These are phyloP conservation scores for Micromussa lordhowensis DNA, from an alignment of 92 coral and sea anemone genomes.

Conservation along the genomic window DNA sequence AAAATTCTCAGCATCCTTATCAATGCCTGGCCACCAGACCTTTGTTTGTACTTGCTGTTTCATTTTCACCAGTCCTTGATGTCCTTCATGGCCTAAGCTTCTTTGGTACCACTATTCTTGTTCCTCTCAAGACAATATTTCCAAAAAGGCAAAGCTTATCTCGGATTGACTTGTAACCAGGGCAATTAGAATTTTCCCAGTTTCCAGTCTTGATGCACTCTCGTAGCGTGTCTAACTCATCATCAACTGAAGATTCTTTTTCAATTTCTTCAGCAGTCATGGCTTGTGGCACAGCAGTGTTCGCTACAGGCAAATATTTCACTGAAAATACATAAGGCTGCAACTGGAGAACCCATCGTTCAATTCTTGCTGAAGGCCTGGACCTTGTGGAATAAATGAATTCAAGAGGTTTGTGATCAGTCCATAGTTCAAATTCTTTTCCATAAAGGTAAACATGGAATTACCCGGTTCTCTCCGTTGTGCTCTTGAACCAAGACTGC, in stretches of 20 bases:
- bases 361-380: conserved; percentile 42
- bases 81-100: neutral
- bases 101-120: neutral
- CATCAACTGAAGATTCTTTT: conserved; percentile 28
- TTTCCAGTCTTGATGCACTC: conserved; percentile 40
- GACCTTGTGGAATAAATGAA: conserved; percentile 31
- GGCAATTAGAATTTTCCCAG: conserved; percentile 34
- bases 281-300: conserved; percentile 57
- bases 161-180: neutral
- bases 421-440: conserved; percentile 28
- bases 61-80: conserved; percentile 29
- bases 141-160: conserved; percentile 10
- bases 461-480: conserved; percentile 43
- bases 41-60: conserved; percentile 52
- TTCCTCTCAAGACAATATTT: conserved; percentile 8
- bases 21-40: conserved; percentile 72
- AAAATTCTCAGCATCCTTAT: conserved; percentile 61
- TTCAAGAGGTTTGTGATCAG: conserved; percentile 49
- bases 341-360: conserved; percentile 43
- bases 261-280: conserved; percentile 49
- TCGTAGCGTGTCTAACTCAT: conserved; percentile 35
- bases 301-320: conserved; percentile 52
- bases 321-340: conserved; percentile 28
- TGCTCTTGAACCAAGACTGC: conserved; percentile 48
- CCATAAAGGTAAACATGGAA: conserved; percentile 44